Evolutionary conservation across 2,888 invertebrate genomes (phyloP).

Genomic region (Cataglyphis albicans): DNA sequence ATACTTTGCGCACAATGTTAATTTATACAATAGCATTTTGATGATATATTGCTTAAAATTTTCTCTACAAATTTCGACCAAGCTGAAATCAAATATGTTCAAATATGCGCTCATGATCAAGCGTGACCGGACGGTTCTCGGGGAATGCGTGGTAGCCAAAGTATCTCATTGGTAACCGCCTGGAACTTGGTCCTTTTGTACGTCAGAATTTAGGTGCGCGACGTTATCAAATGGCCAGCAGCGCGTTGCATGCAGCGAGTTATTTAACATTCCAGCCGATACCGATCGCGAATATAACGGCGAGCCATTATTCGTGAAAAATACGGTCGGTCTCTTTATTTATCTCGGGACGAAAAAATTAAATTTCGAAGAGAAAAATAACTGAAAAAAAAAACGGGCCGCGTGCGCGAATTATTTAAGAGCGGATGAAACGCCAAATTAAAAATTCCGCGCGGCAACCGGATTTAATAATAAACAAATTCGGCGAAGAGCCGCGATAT

Average conservation of each 20-base stretch:
- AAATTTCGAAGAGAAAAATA: slow-evolving; percentile 5
- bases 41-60: slow-evolving; percentile 23
- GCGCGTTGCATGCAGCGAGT: slow-evolving; percentile 30
- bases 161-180: slow-evolving; percentile 55
- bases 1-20: not conserved
- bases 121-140: slow-evolving; percentile 9
- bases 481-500: slow-evolving; percentile 25
- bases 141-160: slow-evolving; percentile 51
- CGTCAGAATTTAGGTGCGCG: slow-evolving; percentile 50
- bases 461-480: slow-evolving; percentile 56
- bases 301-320: slow-evolving; percentile 28
- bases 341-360: not conserved
- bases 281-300: not conserved
- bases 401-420: not conserved
- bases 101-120: slow-evolving; percentile 44
- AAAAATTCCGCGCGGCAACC: slow-evolving; percentile 34
- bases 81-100: slow-evolving; percentile 36
- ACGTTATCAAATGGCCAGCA: slow-evolving; percentile 50
- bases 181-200: slow-evolving; percentile 51
- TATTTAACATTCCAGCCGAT: slow-evolving; percentile 57
- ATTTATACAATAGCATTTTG: not conserved
- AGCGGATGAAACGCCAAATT: slow-evolving; percentile 11
- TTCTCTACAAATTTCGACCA: slow-evolving; percentile 42
- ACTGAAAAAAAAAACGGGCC: not conserved
- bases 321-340: not conserved